Evolutionary conservation across 2,888 invertebrate genomes (phyloP).

Genomic region (Heliconius cydno): DNA sequence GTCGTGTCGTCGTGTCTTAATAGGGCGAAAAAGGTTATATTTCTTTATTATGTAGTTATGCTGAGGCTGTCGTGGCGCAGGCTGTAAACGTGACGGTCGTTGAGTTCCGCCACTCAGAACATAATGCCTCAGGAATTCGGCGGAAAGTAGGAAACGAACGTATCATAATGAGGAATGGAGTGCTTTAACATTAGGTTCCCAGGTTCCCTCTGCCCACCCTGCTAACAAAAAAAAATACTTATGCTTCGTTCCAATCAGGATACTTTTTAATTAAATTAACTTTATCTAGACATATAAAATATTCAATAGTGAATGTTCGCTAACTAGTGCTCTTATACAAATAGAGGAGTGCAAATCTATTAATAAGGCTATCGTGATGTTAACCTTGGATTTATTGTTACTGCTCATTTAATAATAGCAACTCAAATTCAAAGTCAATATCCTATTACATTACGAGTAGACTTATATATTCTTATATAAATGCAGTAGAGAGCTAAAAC

Average conservation of each 20-base stretch:
- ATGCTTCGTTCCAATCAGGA: no score
- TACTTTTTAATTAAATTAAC: no score
- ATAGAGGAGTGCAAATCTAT: constrained; percentile 7
- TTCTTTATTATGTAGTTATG: no score
- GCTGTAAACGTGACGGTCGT: background rate
- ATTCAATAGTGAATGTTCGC: background rate
- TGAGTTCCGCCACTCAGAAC: background rate
- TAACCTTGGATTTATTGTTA: constrained; percentile 6
- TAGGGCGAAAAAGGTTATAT: no score
- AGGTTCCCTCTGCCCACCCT: background rate
- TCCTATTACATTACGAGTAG: background rate
- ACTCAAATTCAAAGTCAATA: constrained; percentile 12
- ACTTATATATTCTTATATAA: background rate
- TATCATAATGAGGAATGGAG: background rate
- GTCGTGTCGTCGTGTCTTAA: no score
- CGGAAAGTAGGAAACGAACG: background rate
- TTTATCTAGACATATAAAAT: background rate
- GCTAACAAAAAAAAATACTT: background rate
- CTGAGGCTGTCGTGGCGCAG: background rate
- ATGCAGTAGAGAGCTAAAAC: background rate
- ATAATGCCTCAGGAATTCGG: background rate
- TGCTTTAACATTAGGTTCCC: background rate
- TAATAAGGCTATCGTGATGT: background rate
- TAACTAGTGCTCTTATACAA: background rate
- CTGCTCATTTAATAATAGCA: constrained; percentile 1